Base-by-base conservation (phyloP, 2,888 invertebrate species). In the Gandaritis pyraliata region DNA sequence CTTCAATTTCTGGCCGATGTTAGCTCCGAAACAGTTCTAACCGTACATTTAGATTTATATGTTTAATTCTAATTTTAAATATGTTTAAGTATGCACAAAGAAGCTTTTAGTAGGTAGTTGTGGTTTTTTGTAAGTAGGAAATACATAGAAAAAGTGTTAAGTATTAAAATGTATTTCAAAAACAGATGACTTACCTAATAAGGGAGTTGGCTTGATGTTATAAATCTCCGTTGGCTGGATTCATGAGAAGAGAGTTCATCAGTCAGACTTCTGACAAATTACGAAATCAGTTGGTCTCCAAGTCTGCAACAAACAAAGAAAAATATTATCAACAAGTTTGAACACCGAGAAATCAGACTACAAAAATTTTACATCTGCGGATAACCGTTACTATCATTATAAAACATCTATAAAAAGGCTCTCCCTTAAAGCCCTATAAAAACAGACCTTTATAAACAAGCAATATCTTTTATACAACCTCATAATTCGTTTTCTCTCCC, bases 391-490 rank as follows among this genome's bases (percentile, higher is more conserved):
- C 78, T 73, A 73, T 72, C 80, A 81, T 85, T 82, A 84, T 80
- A 82, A 82, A 82, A 78, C 78, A 80, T 79, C 83, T 81, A 85
- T 86, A 87, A 87, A 86, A 77, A 79, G 76, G 81, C 79, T 80
- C 77, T 81, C 80, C 80, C 81, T 85, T 78, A 80, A 73, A 80
- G 76, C 72, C 74, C 83, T 77, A 86, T 87, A 86, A 88, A 88
- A 85, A 70, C 79, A 83, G 82, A 83, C 87, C 87, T 85, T 81
- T 84, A 87, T 90, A 89, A 90, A 89, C 87, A 88, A 87, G 86
- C 81, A 83, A 86, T 87, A 87, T 85, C 80, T 69, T 88, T 87
- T 87, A 87, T 86, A 83, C 76, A 81, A 75, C 74, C 78, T 73
- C 75, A 79, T 83, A 84, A 86, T 83, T 84, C 80, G 80, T 80